Evolutionary conservation across 2,888 invertebrate genomes (phyloP).

Genomic region (Altica lythri): DNA sequence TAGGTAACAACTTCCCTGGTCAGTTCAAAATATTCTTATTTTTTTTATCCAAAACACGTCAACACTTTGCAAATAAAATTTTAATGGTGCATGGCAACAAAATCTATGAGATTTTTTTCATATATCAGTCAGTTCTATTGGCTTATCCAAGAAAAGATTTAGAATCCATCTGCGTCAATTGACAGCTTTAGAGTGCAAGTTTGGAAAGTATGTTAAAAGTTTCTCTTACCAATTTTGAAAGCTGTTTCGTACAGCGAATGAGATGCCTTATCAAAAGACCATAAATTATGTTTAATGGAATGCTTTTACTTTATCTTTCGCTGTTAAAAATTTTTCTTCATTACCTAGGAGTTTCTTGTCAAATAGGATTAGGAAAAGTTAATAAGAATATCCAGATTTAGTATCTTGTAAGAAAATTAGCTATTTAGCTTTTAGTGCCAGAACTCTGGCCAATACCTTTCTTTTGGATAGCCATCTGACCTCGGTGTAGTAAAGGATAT

Average conservation of each 20-base stretch:
- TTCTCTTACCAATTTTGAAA: slow-evolving; percentile 42
- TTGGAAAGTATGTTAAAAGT: slow-evolving; percentile 41
- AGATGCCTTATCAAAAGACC: slow-evolving; percentile 40
- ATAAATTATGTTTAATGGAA: neutral
- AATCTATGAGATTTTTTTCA: slow-evolving; percentile 42
- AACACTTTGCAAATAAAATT: slow-evolving; percentile 35
- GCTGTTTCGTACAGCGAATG: slow-evolving; percentile 45
- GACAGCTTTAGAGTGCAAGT: slow-evolving; percentile 36
- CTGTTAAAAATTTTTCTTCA: neutral
- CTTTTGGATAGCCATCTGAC: slow-evolving; percentile 39
- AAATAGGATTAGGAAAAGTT: slow-evolving; percentile 32
- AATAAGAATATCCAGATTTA: slow-evolving; percentile 35
- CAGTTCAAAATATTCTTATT: slow-evolving; percentile 38
- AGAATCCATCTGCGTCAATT: slow-evolving; percentile 40
- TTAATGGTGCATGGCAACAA: slow-evolving; percentile 42
- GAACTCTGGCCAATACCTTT: slow-evolving; percentile 38
- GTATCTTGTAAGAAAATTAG: slow-evolving; percentile 35
- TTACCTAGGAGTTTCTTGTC: neutral
- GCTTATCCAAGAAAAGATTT: slow-evolving; percentile 41
- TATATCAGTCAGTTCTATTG: slow-evolving; percentile 42
- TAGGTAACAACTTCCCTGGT: slow-evolving; percentile 27
- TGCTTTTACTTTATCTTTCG: slow-evolving; percentile 1
- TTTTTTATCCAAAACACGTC: slow-evolving; percentile 39
- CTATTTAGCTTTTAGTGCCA: slow-evolving; percentile 11
- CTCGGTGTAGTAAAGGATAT: slow-evolving; percentile 6